Evolutionary conservation across 2,113 vertebrate species (phyloP), one percentile per base, ranked within the genome.

Genomic region (Phylloscopus trochiloides): DNA sequence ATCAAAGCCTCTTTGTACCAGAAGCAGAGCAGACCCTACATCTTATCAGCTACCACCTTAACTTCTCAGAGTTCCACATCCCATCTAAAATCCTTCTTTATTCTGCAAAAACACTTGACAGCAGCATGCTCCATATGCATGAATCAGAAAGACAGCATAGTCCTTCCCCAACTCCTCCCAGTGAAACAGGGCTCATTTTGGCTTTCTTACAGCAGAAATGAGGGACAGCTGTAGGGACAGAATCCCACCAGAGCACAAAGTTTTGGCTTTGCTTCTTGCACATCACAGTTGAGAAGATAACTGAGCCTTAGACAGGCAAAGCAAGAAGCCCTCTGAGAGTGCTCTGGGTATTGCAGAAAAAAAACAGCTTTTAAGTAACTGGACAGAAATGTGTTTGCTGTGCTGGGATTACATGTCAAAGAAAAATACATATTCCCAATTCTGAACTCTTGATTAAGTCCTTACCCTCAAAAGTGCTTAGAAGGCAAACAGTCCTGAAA

Each of bases 21-120:
- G 87, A 85, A 71, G 77, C 77, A 82, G 45, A 76, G 42, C 87
- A 94, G 81, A 88, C 18, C 42, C 58, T 45, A 59, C 59, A 52
- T 88, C 91, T 92, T 96, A 93, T 89, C 90, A 83, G 63, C 52
- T 71, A 54, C 31, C 82, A 88, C 63, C 75, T 85, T 63, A 83
- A 93, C 84, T 70, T 83, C 85, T 92, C 82, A 67, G 68, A 95
- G 84, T 86, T 86, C 85, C 90, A 84, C 20, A 43, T 80, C 75
- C 43, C 43, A 51, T 82, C 22, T 28, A 52, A 76, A 94, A 92
- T 51, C 48, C 55, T 63, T 66, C 47, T 80, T 66, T 79, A 72
- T 78, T 68, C 54, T 74, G 40, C 40, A 88, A 47, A 86, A 55
- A 58, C 55, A 38, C 50, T 66, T 70, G 58, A 66, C 47, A 74